A percentile compares a stretch with the other conserved stretches of the same genome.
Evolutionary conservation across 2,113 vertebrate genomes (phyloP).

Genomic region (Jacana jacana): DNA sequence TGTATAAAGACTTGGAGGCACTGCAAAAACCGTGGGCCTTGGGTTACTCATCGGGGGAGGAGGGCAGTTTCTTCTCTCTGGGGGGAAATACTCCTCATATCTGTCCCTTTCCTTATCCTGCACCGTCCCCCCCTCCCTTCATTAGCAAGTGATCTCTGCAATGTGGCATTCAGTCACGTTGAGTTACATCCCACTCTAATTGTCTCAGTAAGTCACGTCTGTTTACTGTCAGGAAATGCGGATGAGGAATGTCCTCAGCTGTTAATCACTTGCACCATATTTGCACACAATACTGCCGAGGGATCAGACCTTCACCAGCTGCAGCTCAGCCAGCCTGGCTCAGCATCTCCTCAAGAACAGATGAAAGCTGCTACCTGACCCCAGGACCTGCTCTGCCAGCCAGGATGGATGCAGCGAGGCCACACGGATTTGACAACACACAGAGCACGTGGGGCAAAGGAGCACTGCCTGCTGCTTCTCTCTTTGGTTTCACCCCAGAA

Average conservation of each 20-base stretch:
- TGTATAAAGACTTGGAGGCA: not conserved
- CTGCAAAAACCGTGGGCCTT: not conserved
- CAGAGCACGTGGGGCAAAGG: not conserved
- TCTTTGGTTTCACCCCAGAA: not conserved
- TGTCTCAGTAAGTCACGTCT: not conserved
- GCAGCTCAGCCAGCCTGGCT: not conserved
- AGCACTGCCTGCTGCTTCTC: not conserved
- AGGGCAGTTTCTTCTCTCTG: not conserved
- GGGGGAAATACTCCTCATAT: not conserved
- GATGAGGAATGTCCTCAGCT: not conserved
- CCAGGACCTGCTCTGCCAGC: not conserved
- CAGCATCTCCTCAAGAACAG: not conserved
- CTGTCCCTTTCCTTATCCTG: not conserved
- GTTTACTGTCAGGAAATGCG: slow-evolving; percentile 16
- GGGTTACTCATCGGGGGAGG: not conserved
- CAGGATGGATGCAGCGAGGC: not conserved
- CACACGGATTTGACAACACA: not conserved
- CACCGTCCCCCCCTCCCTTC: not conserved
- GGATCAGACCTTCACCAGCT: not conserved
- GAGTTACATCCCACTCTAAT: slow-evolving; percentile 10
- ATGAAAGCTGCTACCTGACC: not conserved
- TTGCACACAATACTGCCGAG: not conserved
- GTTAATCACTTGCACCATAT: not conserved
- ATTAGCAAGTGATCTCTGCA: not conserved
- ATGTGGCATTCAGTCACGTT: not conserved